phyloP scores from a whole-genome alignment of 2,113 vertebrate genomes.

The Myanophis thanlyinensis region DNA sequence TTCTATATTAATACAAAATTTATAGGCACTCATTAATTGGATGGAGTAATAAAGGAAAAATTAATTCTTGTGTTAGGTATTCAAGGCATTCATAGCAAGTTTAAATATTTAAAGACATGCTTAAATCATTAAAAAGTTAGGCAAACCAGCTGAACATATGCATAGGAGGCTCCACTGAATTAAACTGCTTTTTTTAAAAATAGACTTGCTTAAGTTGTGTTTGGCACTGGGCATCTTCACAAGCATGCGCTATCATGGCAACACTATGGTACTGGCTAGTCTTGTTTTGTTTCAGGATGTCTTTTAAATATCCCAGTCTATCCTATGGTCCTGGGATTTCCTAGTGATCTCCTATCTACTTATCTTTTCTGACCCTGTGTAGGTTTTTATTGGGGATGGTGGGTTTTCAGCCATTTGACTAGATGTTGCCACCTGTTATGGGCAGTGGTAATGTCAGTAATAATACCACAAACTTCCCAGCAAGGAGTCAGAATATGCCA shows the following conservation, averaged over 20 bases:
- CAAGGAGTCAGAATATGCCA: not conserved
- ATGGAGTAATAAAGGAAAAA: constrained; percentile 39
- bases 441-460: not conserved
- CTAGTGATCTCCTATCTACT: not conserved
- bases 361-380: not conserved
- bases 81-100: constrained; percentile 21
- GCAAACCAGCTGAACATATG: not conserved
- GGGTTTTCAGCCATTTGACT: not conserved
- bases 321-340: not conserved
- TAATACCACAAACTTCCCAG: not conserved
- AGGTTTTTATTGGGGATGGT: not conserved
- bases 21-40: constrained; percentile 39
- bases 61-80: constrained; percentile 29
- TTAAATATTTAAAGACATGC: constrained; percentile 27
- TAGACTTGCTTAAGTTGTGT: not conserved
- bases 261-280: not conserved
- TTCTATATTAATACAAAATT: constrained; percentile 47
- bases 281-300: not conserved
- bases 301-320: not conserved
- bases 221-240: not conserved
- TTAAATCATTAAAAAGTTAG: not conserved
- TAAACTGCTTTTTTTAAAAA: not conserved
- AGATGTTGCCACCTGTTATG: not conserved
- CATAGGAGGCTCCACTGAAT: not conserved
- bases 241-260: not conserved